Base-by-base conservation (phyloP, 2,888 invertebrate genomes). In the Tineola bisselliella region DNA sequence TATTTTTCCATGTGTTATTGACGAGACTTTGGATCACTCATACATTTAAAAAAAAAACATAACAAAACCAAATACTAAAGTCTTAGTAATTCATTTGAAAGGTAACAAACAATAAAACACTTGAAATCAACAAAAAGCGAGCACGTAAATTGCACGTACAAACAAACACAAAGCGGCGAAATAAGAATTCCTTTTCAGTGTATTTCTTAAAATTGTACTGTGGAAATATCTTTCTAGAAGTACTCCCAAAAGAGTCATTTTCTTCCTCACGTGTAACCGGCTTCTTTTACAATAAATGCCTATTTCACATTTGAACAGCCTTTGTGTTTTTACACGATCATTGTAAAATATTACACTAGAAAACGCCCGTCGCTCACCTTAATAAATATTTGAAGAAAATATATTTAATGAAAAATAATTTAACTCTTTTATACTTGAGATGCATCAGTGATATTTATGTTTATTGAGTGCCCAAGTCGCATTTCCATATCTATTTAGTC, bases 241-340 rank as follows among this genome's bases (percentile, higher is more conserved):
- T 71, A 74, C 74, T 71, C 81, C 78, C 80, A 67, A 65, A 72
- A 76, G 79, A 76, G 74, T 73, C 72, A 72, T 81, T 77, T 71
- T 65, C 56, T 33, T 33, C 71, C 71, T 71, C 69, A 74, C 73
- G 72, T 72, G 73, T 69, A 68, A 64, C 62, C 63, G 65, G 19
- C 25, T 54, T 54, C 54, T 19, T 48, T 48, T 12, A 54, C 54
- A 54, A 25, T 58, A 33, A 58, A 33, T 8, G 58, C 33, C 33
- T 58, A 58, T 31, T 56, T 58, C 15, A 58, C 58, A 58, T 33
- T 56, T 11, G 56, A 19, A 19, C n/a, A 56, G n/a, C 33, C 33
- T 33, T 58, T 31, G 13, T 58, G 31, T 15, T 25, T n/a, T 58
- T 58, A 33, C 31, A 25, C 58, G 13, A 13, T 58, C 33, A 19